A percentile compares a stretch with the other conserved stretches of the same genome.
Conservation (phyloP, 2,797 vertebrate species). For the Macroramphosus scolopax region DNA sequence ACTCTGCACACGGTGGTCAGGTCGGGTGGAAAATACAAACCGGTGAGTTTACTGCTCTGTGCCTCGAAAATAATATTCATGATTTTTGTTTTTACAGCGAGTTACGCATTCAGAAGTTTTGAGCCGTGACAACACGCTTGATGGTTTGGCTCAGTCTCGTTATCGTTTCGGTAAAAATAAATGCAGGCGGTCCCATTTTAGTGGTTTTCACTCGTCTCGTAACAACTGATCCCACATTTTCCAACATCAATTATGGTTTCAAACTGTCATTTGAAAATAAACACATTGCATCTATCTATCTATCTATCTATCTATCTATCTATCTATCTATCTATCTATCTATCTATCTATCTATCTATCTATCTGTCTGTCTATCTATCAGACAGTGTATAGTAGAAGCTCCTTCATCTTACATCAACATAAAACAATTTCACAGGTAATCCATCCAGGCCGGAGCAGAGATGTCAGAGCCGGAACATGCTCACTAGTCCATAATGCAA, state of each 20-base stretch:
- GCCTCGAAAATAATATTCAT: too few species aligned
- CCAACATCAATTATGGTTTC: conserved; percentile 24
- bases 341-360: too few species aligned
- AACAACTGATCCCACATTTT: too few species aligned
- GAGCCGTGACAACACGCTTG: conserved; percentile 10
- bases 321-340: conserved; percentile 4
- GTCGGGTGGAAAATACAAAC: conserved; percentile 41
- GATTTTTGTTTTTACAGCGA: conserved; percentile 3
- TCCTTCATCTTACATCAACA: conserved; percentile 28
- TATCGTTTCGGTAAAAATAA: neutral
- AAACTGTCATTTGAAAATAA: too few species aligned
- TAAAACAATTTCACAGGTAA: conserved; percentile 39
- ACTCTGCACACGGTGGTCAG: conserved; percentile 16
- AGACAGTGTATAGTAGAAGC: too few species aligned
- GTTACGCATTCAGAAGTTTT: conserved; percentile 8
- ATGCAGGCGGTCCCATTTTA: conserved; percentile 7
- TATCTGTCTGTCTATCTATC: too few species aligned
- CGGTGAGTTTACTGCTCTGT: conserved; percentile 23
- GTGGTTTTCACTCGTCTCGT: too few species aligned
- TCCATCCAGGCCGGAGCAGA: conserved; percentile 42
- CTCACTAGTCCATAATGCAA: conserved; percentile 41
- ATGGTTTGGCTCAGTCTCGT: conserved; percentile 14
- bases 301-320: neutral
- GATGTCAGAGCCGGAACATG: conserved; percentile 37
- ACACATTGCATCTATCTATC: too few species aligned